Conservation (phyloP, 2,113 vertebrate species). For the Hylia prasina region DNA sequence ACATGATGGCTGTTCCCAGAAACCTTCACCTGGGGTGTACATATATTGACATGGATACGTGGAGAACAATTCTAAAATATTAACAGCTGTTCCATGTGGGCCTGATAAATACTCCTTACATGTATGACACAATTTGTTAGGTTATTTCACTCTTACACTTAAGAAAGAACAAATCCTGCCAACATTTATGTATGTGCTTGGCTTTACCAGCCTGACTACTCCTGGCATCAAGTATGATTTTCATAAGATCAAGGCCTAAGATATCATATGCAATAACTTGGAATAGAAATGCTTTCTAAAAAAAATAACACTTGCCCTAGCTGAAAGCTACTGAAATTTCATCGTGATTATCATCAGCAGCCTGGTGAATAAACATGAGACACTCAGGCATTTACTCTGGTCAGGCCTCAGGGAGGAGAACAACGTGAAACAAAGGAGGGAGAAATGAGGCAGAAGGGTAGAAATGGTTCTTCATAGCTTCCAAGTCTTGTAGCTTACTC, state of each 20-base stretch:
- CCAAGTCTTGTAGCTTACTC: not conserved
- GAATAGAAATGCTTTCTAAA: not conserved
- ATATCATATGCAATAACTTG: not conserved
- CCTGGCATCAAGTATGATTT: not conserved
- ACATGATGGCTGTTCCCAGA: not conserved
- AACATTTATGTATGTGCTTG: not conserved
- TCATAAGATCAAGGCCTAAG: conserved; percentile 1
- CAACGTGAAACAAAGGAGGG: not conserved
- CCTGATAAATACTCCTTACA: not conserved
- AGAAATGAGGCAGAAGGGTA: not conserved
- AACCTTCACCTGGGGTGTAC: not conserved
- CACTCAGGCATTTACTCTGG: not conserved
- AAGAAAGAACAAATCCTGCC: not conserved
- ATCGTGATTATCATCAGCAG: not conserved
- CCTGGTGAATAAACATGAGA: not conserved
- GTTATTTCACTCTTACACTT: not conserved
- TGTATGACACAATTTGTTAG: not conserved
- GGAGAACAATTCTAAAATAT: not conserved
- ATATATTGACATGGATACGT: not conserved
- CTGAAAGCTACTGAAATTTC: conserved; percentile 23
- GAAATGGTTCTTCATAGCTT: not conserved
- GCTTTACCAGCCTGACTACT: conserved; percentile 7
- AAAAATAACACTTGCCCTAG: not conserved
- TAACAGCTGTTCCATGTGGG: not conserved
- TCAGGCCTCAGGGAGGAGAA: not conserved